phyloP scores from a whole-genome alignment of 2,113 vertebrate genomes.

The Dendropsophus ebraccatus region DNA sequence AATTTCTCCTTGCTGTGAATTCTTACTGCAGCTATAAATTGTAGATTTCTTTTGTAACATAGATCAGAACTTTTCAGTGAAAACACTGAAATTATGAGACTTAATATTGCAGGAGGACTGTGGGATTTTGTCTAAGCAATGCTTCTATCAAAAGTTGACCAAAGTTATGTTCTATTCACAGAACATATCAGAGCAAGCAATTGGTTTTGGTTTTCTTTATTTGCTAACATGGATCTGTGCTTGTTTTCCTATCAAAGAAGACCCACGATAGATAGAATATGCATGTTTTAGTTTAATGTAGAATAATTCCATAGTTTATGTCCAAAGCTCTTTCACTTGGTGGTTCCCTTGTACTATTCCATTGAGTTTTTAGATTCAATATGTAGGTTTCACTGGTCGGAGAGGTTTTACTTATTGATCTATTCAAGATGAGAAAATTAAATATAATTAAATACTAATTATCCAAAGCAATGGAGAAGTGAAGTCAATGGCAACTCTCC shows the following conservation, averaged over 20 bases:
- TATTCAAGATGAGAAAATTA: too few species aligned
- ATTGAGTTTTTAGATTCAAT: too few species aligned
- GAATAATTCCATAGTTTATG: too few species aligned
- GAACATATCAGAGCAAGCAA: neutral
- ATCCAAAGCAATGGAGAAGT: too few species aligned
- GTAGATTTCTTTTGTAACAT: slow-evolving; percentile 48
- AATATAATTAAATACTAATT: too few species aligned
- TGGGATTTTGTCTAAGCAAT: slow-evolving; percentile 40
- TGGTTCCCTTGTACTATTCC: too few species aligned
- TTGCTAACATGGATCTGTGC: neutral
- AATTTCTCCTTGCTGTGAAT: slow-evolving; percentile 59
- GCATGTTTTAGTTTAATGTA: neutral
- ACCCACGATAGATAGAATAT: neutral
- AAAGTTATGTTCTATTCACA: slow-evolving; percentile 28
- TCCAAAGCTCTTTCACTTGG: too few species aligned
- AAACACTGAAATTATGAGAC: slow-evolving; percentile 48
- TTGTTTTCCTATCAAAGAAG: neutral
- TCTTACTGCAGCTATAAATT: slow-evolving; percentile 53
- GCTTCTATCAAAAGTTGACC: slow-evolving; percentile 39
- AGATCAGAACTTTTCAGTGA: slow-evolving; percentile 51
- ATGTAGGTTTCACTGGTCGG: too few species aligned
- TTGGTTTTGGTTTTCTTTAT: neutral
- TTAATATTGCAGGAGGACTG: slow-evolving; percentile 46
- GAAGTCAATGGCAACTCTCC: too few species aligned
- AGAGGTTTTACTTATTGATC: too few species aligned